phyloP scores from a whole-genome alignment of 2,888 invertebrate genomes.

The Erannis defoliaria region DNA sequence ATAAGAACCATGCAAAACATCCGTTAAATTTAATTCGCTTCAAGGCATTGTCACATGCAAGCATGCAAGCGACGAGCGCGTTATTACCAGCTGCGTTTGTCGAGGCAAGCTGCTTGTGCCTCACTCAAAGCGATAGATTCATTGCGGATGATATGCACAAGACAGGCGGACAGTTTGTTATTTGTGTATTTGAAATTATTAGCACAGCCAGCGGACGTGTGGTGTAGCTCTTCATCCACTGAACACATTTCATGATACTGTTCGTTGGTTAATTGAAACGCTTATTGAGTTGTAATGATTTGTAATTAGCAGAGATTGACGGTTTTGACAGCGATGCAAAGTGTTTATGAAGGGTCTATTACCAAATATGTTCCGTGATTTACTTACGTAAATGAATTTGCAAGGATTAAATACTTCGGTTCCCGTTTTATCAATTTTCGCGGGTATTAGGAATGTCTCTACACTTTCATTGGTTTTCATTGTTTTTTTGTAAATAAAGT shows the following conservation, averaged over 20 bases:
- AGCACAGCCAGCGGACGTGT: conserved; percentile 5
- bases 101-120: conserved; percentile 9
- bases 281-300: neutral
- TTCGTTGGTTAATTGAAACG: conserved; percentile 1
- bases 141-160: conserved; percentile 22
- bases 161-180: conserved; percentile 26
- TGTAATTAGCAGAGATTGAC: neutral
- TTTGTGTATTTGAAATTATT: conserved; percentile 23
- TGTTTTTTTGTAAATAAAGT: too few species aligned
- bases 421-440: too few species aligned
- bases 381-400: too few species aligned
- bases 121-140: conserved; percentile 28
- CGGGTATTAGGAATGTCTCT: too few species aligned
- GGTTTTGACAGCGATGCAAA: neutral
- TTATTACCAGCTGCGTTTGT: conserved; percentile 25
- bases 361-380: too few species aligned
- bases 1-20: too few species aligned
- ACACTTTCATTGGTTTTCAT: too few species aligned
- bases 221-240: conserved; percentile 10
- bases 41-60: conserved; percentile 15
- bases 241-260: conserved; percentile 4
- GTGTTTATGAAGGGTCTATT: too few species aligned
- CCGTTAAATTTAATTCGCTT: conserved; percentile 3
- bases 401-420: too few species aligned
- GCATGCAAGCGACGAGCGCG: neutral